Percentiles rank a stretch among this genome's conserved stretches.
phyloP scores from a whole-genome alignment of 2,797 vertebrate species.

The Garrulus glandarius region DNA sequence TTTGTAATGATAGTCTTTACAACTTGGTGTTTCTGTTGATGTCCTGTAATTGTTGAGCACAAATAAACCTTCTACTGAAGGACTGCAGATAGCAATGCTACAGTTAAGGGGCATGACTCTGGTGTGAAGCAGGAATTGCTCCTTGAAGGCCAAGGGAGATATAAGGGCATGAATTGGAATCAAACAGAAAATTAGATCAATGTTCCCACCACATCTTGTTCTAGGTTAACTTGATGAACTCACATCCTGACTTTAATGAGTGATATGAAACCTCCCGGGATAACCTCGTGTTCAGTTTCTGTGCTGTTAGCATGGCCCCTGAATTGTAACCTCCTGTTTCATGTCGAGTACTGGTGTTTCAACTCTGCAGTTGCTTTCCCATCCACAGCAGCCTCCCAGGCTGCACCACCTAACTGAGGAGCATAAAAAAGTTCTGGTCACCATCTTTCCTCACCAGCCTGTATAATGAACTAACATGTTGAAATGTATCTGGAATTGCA shows the following conservation, averaged over 20 bases:
- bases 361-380: neutral
- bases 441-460: neutral
- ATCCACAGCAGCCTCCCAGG: constrained; percentile 66
- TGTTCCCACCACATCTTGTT: neutral
- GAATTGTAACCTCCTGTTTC: neutral
- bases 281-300: neutral
- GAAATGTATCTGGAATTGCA: neutral
- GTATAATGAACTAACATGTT: neutral
- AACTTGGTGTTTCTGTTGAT: neutral
- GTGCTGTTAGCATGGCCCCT: neutral
- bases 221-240: neutral
- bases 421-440: constrained; percentile 64
- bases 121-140: neutral
- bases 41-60: neutral
- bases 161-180: rapidly evolving
- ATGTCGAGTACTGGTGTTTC: neutral
- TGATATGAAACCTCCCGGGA: neutral
- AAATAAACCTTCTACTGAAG: neutral
- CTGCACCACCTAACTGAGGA: constrained; percentile 54
- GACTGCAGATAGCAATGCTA: neutral
- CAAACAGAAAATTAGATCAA: neutral
- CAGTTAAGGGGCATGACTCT: neutral
- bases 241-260: rapidly evolving
- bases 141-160: neutral
- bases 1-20: neutral